Conservation (phyloP, 1,140 invertebrate genomes). For the Aphaenogaster ashmeadi region DNA sequence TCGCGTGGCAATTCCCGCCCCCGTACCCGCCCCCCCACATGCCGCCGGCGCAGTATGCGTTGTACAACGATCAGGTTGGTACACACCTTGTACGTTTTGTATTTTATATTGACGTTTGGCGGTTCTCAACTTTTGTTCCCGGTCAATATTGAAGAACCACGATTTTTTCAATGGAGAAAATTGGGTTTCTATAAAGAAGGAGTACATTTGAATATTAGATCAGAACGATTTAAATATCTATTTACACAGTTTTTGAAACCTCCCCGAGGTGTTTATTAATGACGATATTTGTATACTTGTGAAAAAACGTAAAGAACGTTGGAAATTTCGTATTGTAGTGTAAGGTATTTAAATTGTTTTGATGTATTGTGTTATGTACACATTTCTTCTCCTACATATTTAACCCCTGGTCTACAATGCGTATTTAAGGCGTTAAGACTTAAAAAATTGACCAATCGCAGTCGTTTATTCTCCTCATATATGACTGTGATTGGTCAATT, state of each 20-base stretch:
- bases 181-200: neutral
- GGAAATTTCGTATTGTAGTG: neutral
- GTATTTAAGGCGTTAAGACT: too few relatives aligned
- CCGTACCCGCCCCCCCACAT: constrained; percentile 87
- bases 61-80: constrained; percentile 94
- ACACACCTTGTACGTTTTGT: constrained; percentile 17
- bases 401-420: too few relatives aligned
- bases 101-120: neutral
- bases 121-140: constrained; percentile 12
- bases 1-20: constrained; percentile 93
- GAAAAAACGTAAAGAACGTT: neutral
- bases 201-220: neutral
- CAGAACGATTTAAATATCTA: neutral
- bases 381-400: neutral
- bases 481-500: too few relatives aligned
- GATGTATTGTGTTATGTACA: neutral
- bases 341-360: neutral
- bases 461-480: too few relatives aligned
- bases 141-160: neutral
- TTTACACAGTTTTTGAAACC: too few relatives aligned
- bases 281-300: neutral
- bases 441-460: too few relatives aligned
- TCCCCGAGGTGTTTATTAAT: neutral
- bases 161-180: too few relatives aligned
- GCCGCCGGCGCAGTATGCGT: constrained; percentile 90